phyloP scores from a whole-genome alignment of 2,888 invertebrate genomes.

The Eulithis prunata region DNA sequence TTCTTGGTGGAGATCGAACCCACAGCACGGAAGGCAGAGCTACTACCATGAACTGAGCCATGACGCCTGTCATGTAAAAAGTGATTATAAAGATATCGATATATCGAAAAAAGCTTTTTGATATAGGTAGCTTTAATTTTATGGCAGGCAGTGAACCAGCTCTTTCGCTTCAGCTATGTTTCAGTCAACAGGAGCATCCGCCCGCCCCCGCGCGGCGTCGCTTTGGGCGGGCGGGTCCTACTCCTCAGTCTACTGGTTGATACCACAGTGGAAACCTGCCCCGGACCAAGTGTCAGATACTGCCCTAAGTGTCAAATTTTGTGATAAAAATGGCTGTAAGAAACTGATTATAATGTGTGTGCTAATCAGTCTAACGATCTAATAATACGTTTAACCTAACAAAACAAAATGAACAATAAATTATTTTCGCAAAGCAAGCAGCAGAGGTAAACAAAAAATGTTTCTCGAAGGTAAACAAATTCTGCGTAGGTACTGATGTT shows the following conservation, averaged over 20 bases:
- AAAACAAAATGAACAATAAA: no score
- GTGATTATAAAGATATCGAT: no score
- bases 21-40: no score
- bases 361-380: not conserved
- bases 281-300: slow-evolving; percentile 55
- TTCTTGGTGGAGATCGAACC: no score
- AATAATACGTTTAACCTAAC: not conserved
- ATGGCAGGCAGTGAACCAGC: slow-evolving; percentile 11
- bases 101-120: no score
- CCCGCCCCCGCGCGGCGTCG: slow-evolving; percentile 64
- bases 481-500: no score
- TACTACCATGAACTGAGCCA: no score
- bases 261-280: slow-evolving; percentile 68
- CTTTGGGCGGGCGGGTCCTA: slow-evolving; percentile 71
- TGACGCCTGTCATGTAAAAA: no score
- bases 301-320: slow-evolving; percentile 56
- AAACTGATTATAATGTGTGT: slow-evolving; percentile 9
- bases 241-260: slow-evolving; percentile 68
- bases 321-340: slow-evolving; percentile 48
- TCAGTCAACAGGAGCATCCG: slow-evolving; percentile 46
- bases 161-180: slow-evolving; percentile 30
- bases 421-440: no score
- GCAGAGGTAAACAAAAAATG: no score
- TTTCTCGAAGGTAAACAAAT: no score
- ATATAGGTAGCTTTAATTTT: no score